Conservation (phyloP, 2,888 invertebrate genomes). For the Eucriotettix oculatus region DNA sequence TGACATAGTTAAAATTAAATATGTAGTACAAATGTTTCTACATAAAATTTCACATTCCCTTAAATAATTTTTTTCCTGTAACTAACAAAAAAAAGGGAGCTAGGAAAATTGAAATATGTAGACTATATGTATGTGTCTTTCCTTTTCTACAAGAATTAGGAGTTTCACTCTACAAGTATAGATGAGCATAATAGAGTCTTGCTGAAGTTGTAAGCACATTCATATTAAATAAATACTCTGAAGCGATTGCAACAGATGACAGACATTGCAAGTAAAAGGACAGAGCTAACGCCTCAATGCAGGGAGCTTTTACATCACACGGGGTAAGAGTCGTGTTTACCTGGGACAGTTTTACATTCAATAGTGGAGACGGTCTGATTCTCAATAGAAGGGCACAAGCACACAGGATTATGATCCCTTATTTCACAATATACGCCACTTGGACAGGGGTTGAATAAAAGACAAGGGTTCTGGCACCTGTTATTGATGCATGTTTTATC, state of each 20-base stretch:
- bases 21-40: too few species aligned
- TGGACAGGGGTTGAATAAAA: constrained; percentile 27
- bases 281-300: constrained; percentile 3
- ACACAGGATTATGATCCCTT: constrained; percentile 34
- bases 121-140: too few species aligned
- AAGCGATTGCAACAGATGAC: not conserved
- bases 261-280: constrained; percentile 4
- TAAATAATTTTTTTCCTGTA: too few species aligned
- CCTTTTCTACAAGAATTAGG: too few species aligned
- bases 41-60: too few species aligned
- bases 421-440: constrained; percentile 31
- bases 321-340: constrained; percentile 27
- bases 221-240: too few species aligned
- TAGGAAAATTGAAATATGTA: too few species aligned
- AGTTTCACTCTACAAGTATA: too few species aligned
- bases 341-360: constrained; percentile 41
- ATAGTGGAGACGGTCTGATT: constrained; percentile 19
- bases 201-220: too few species aligned
- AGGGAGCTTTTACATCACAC: not conserved
- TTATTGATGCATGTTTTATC: constrained; percentile 28
- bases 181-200: too few species aligned
- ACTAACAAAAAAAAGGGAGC: too few species aligned
- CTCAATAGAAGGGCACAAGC: constrained; percentile 34
- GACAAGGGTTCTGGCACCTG: constrained; percentile 35
- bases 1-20: too few species aligned